Conservation (phyloP, 2,113 vertebrate genomes). For the Carassius gibelio region DNA sequence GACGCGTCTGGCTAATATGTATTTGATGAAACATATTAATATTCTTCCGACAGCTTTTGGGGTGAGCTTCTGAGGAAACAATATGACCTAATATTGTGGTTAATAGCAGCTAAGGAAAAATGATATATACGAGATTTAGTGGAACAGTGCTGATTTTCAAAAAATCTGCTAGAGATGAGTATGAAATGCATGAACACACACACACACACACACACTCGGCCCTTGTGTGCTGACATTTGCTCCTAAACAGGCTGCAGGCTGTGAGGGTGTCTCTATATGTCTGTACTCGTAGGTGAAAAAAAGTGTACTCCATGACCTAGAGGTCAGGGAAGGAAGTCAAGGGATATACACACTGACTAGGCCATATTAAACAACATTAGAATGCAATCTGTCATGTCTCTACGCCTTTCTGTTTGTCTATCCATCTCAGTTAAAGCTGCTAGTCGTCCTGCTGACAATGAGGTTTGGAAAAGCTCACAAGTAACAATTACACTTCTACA, state of each 20-base stretch:
- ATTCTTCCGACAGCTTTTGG: constrained; percentile 45
- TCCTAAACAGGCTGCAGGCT: constrained; percentile 4
- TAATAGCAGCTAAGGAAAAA: constrained; percentile 29
- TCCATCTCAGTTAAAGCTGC: neutral
- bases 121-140: neutral
- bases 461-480: neutral
- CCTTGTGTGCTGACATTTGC: constrained; percentile 28
- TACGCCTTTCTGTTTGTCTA: constrained; percentile 22
- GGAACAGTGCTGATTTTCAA: neutral
- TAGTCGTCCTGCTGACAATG: neutral
- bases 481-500: constrained; percentile 15
- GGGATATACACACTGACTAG: neutral
- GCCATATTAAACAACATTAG: neutral
- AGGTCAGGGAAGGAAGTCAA: constrained; percentile 11
- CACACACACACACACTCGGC: neutral
- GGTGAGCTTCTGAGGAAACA: constrained; percentile 24
- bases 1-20: constrained; percentile 43
- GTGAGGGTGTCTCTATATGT: neutral
- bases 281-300: neutral
- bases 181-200: constrained; percentile 13
- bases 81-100: constrained; percentile 35
- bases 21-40: constrained; percentile 44
- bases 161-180: neutral
- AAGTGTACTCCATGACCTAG: neutral
- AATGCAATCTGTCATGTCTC: neutral